phyloP scores from a whole-genome alignment of 2,113 vertebrate species.

The Pangasianodon hypophthalmus region DNA sequence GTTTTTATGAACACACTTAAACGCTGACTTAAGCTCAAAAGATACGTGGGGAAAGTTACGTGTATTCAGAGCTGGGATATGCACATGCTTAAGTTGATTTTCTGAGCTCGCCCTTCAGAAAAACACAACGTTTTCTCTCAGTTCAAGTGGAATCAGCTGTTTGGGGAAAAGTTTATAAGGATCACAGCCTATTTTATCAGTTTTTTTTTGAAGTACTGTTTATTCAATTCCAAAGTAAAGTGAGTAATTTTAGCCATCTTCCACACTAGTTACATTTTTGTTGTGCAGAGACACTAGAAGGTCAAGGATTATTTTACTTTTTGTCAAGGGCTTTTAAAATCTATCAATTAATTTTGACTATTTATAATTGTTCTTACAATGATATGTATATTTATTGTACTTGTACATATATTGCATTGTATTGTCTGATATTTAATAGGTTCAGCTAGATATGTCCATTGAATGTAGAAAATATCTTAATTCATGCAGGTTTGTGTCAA shows the following conservation, averaged over 20 bases:
- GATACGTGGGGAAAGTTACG: too few relatives aligned
- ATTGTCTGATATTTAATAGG: not conserved
- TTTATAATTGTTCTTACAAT: too few relatives aligned
- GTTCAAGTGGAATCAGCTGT: not conserved
- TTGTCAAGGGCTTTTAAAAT: not conserved
- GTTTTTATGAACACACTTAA: too few relatives aligned
- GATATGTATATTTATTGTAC: not conserved
- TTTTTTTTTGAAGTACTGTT: not conserved
- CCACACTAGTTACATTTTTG: not conserved
- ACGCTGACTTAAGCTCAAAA: too few relatives aligned
- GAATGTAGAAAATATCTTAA: not conserved
- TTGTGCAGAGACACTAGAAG: not conserved
- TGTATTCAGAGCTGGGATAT: too few relatives aligned
- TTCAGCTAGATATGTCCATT: not conserved
- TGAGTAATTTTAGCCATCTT: not conserved
- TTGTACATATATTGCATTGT: not conserved
- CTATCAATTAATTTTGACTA: not conserved
- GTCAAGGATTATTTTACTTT: not conserved
- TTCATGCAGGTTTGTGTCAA: not conserved
- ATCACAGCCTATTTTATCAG: not conserved
- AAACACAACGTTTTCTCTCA: not conserved
- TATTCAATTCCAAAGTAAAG: not conserved
- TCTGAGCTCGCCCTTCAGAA: not conserved
- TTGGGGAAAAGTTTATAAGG: not conserved
- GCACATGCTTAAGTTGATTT: not conserved